Base-by-base conservation (phyloP, 30 jellyfish, hydroid and myxozoan species). In the Cassiopea andromeda region DNA sequence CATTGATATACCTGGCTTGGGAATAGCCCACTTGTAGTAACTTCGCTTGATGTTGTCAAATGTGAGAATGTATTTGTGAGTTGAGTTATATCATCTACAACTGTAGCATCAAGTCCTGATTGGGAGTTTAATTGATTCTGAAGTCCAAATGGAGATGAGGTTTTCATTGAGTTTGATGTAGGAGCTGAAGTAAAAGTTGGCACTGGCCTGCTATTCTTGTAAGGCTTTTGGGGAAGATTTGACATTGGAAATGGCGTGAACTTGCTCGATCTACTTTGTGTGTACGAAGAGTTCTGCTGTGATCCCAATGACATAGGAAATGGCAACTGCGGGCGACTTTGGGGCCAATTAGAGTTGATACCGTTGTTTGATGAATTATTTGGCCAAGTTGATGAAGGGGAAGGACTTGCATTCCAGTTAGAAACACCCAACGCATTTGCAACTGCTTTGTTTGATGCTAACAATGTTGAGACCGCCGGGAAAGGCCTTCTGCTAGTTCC, bases 341-440 rank as follows among this genome's bases (percentile, higher is more conserved):
- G 98, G 50, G 97, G 93, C 99, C 99, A 96, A 89, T 92, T 87
- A 44, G 99, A 90, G 48, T 85, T 80, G 48, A 92, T 84, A 48
- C 82, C 57, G 61, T 89, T 85, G 71, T 81, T 90, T 49, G 98
- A 92, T 17, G 88, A 87, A 46, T 85, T 97, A 70, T 76, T 88
- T 77, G 99, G 98, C 99, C 99, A 96, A 44, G 93, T 77, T 69
- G 99, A 96, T 46, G 95, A 88, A 60, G 97, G 93, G 16, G 89
- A 44, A 19, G 97, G 88, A 61, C 85, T 92, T 13, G 92, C 92
- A 66, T 79, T 81, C 97, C 97, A 92, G 79, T 84, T 82, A 48
- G 98, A 92, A 50, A 96, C 99, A 60, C 99, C 99, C 68, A 96
- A 90, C 15, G 99, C 97, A 87, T 87, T 92, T 1, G 99, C 99